phyloP scores from a whole-genome alignment of 2,113 vertebrate species.

The Tonatia bakeri region DNA sequence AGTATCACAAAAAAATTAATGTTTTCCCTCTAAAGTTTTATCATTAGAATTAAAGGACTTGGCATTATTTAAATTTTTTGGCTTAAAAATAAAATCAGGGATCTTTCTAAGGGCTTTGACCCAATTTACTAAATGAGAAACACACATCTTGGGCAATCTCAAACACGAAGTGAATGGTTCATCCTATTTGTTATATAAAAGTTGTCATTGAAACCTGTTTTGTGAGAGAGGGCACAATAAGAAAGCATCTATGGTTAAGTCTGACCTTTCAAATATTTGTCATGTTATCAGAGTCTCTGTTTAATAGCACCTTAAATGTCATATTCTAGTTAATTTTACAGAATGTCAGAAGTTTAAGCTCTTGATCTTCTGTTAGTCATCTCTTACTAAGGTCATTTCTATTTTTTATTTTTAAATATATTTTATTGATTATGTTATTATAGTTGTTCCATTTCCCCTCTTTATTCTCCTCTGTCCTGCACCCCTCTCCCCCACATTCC shows the following conservation, averaged over 20 bases:
- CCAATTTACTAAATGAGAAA: slow-evolving; percentile 1
- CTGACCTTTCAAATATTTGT: slow-evolving; percentile 30
- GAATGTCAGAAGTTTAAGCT: background rate
- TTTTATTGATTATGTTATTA: too few relatives aligned
- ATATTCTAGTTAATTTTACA: background rate
- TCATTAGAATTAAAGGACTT: background rate
- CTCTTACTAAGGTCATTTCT: background rate
- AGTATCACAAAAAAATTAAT: background rate
- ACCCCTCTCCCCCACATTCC: too few relatives aligned
- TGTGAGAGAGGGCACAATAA: background rate
- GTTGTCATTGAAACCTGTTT: background rate
- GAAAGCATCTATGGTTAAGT: background rate
- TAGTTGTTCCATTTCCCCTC: too few relatives aligned
- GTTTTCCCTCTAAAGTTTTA: background rate
- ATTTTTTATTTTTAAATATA: too few relatives aligned
- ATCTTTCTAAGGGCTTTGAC: background rate
- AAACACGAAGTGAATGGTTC: background rate
- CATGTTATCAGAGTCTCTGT: background rate
- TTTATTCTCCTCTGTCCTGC: too few relatives aligned
- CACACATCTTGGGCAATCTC: background rate
- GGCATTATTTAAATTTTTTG: background rate
- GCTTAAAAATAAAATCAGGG: background rate
- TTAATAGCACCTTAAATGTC: slow-evolving; percentile 19
- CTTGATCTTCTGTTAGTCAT: slow-evolving; percentile 9
- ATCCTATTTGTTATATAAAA: slow-evolving; percentile 6